Percentiles rank a stretch among this genome's conserved stretches.
phyloP scores from a whole-genome alignment of 2,113 vertebrate species.

The Sceloporus tristichus region DNA sequence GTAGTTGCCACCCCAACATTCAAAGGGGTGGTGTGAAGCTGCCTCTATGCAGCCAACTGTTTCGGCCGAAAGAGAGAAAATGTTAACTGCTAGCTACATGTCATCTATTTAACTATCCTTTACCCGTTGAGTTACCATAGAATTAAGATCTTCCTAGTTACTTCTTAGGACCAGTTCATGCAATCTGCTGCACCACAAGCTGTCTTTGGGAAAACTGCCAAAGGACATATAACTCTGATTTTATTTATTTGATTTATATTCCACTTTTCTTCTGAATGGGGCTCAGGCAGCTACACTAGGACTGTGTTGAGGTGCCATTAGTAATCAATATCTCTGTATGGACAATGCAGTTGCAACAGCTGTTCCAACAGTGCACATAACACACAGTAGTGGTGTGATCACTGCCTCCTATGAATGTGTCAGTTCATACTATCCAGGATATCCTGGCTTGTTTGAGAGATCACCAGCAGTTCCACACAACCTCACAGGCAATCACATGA shows the following conservation, averaged over 20 bases:
- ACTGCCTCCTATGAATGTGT: background rate
- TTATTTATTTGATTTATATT: too few relatives aligned
- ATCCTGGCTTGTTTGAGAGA: background rate
- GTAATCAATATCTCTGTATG: background rate
- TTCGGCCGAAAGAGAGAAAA: background rate
- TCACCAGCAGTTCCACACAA: background rate
- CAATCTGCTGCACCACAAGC: background rate
- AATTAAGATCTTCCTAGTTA: background rate
- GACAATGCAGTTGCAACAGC: background rate
- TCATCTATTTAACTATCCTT: background rate
- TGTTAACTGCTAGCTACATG: background rate
- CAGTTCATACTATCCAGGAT: background rate
- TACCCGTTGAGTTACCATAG: background rate
- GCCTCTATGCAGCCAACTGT: too few relatives aligned
- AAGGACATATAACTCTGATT: too few relatives aligned
- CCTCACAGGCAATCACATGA: too few relatives aligned
- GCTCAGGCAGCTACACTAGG: background rate
- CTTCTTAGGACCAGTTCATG: background rate
- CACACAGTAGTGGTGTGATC: background rate
- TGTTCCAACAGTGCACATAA: background rate
- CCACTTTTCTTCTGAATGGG: too few relatives aligned
- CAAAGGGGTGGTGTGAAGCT: too few relatives aligned
- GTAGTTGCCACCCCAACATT: too few relatives aligned
- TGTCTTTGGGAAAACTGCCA: background rate
- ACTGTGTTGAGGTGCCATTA: background rate